Conservation (phyloP, 2,888 invertebrate species). For the Sinopyrophorus schimmeli region DNA sequence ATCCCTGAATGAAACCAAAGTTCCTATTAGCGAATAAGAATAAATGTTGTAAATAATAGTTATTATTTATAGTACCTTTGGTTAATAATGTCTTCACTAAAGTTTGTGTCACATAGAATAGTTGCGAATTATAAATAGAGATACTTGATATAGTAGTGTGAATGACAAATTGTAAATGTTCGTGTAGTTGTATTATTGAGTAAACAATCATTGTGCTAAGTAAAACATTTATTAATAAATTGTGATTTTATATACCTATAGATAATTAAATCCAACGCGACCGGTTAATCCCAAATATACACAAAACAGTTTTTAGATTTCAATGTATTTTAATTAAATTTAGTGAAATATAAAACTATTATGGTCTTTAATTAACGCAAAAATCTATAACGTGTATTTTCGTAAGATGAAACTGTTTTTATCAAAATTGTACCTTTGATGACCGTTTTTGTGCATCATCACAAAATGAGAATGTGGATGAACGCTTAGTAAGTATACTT, state of each 20-base stretch:
- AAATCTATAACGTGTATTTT: too few relatives aligned
- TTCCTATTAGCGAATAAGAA: conserved; percentile 60
- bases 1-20: conserved; percentile 65
- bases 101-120: conserved; percentile 41
- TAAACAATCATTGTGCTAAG: conserved; percentile 50
- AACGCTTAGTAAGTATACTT: too few relatives aligned
- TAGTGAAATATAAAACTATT: too few relatives aligned
- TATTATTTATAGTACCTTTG: conserved; percentile 17
- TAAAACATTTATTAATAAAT: conserved; percentile 32
- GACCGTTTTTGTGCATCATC: too few relatives aligned
- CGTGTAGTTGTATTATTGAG: conserved; percentile 53
- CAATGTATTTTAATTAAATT: too few relatives aligned
- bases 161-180: conserved; percentile 53
- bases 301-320: too few relatives aligned
- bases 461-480: too few relatives aligned
- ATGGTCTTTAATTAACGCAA: too few relatives aligned
- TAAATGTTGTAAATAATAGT: conserved; percentile 32
- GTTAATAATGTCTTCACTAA: conserved; percentile 27
- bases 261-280: too few relatives aligned
- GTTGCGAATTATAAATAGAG: conserved; percentile 27
- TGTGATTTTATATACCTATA: conserved; percentile 10
- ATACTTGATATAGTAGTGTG: conserved; percentile 40
- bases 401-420: too few relatives aligned
- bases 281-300: too few relatives aligned
- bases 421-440: too few relatives aligned